Conservation (phyloP, 2,797 vertebrate species). For the Acanthornis magna region DNA sequence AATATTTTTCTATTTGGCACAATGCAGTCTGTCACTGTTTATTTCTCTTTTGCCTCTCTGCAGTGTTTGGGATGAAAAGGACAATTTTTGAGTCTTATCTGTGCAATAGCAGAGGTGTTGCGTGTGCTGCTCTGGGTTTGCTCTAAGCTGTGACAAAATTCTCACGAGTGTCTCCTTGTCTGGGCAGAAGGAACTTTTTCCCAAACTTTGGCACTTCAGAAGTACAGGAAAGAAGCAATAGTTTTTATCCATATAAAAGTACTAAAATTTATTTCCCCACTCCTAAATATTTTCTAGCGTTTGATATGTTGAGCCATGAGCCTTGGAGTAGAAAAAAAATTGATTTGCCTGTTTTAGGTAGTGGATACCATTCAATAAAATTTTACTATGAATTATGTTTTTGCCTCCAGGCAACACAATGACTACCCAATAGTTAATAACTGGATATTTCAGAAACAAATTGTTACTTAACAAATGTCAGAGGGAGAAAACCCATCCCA, state of each 20-base stretch:
- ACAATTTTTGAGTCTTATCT: neutral
- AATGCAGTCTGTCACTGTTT: rapidly evolving
- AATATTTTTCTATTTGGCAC: neutral
- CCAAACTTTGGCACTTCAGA: neutral
- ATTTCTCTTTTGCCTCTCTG: neutral
- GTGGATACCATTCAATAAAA: neutral
- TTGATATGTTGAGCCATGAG: neutral
- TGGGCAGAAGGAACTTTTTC: neutral
- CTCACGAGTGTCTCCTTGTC: neutral
- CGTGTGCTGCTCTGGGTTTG: neutral
- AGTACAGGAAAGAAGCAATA: neutral
- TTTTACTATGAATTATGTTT: neutral
- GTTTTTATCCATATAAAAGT: neutral
- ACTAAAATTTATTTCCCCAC: neutral
- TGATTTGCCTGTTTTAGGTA: neutral
- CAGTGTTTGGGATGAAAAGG: neutral
- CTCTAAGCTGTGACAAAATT: neutral
- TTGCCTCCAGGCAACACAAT: neutral
- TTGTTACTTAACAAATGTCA: neutral
- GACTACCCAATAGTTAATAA: neutral
- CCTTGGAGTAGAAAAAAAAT: rapidly evolving
- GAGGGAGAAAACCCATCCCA: neutral
- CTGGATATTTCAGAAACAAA: neutral
- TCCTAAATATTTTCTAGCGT: neutral
- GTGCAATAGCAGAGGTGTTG: neutral